Percentiles rank a stretch among this genome's conserved stretches.
phyloP scores from a whole-genome alignment of 2,113 vertebrate species.

The Scolopax mira region DNA sequence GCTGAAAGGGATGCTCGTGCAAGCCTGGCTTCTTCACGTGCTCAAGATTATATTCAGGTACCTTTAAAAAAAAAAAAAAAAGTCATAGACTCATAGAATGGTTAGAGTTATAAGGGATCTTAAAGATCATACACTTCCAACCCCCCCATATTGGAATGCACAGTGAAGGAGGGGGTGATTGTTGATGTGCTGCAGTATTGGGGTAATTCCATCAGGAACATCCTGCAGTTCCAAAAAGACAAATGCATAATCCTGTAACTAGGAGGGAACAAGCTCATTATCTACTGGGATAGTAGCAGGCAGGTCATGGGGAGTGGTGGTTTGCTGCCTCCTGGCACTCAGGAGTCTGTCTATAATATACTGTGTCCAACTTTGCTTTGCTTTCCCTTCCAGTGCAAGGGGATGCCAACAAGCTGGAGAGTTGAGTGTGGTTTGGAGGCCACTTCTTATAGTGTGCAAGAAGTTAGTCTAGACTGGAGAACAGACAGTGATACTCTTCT shows the following conservation, averaged over 20 bases:
- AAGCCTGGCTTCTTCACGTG: neutral
- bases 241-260: neutral
- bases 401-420: neutral
- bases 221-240: neutral
- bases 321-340: neutral
- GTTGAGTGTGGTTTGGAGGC: neutral
- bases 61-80: neutral
- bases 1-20: accelerated
- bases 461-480: neutral
- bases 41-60: neutral
- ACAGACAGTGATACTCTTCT: neutral
- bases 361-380: neutral
- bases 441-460: accelerated
- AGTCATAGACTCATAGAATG: neutral
- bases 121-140: neutral
- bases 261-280: neutral
- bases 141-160: neutral
- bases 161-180: accelerated
- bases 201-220: neutral
- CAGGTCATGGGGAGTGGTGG: neutral
- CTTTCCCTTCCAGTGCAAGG: neutral
- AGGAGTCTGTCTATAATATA: neutral
- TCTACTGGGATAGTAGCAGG: neutral
- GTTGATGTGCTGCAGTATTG: neutral
- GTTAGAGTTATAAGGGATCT: neutral